These are phyloP conservation scores for Ptilodon capucinus DNA, from an alignment of 2,888 invertebrate species.

Conservation along the genomic window DNA sequence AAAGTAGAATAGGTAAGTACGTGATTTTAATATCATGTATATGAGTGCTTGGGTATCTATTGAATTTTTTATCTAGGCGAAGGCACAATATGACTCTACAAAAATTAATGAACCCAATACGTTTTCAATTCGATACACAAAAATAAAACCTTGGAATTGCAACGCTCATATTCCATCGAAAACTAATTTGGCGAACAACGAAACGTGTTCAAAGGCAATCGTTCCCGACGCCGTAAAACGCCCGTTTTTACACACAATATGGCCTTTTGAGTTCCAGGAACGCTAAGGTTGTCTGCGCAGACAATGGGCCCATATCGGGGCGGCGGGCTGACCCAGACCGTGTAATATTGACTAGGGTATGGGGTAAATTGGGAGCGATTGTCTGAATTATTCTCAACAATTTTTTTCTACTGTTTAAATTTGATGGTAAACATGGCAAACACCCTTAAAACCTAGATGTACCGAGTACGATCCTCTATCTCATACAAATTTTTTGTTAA, in stretches of 20 bases:
- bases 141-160: background rate
- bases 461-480: too few species aligned
- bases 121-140: background rate
- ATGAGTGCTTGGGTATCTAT: background rate
- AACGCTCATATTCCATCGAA: background rate
- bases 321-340: slow-evolving; percentile 12
- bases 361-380: slow-evolving; percentile 5
- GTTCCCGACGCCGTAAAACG: background rate
- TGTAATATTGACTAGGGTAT: slow-evolving; percentile 1
- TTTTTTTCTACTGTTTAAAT: too few species aligned
- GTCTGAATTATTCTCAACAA: background rate
- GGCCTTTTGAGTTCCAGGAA: slow-evolving; percentile 12
- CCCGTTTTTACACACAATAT: slow-evolving; percentile 1
- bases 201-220: background rate
- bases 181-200: slow-evolving; percentile 1
- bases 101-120: background rate
- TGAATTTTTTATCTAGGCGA: background rate
- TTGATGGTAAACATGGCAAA: too few species aligned
- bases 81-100: background rate
- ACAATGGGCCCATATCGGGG: slow-evolving; percentile 27
- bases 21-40: too few species aligned
- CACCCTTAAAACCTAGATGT: too few species aligned
- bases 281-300: slow-evolving; percentile 13
- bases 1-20: too few species aligned
- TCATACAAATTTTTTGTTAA: too few species aligned